Evolutionary conservation across 2,797 vertebrate species (phyloP).

Genomic region (Hydrocynus forskahlii): DNA sequence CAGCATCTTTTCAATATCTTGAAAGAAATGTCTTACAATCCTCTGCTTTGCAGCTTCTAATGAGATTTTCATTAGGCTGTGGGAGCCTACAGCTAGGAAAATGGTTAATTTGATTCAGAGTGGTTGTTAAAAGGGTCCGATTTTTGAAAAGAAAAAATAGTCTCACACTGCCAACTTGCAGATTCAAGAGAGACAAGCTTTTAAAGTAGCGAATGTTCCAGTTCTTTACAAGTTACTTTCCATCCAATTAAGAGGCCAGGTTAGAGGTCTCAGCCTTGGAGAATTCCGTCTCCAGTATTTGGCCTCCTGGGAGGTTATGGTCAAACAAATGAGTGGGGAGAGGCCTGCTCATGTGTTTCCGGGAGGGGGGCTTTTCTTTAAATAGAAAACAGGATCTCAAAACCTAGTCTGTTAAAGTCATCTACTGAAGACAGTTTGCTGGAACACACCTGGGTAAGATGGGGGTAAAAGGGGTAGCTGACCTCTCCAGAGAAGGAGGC

Average conservation of each 20-base stretch:
- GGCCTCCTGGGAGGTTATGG: conserved; percentile 40
- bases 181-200: conserved; percentile 40
- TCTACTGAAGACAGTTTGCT: conserved; percentile 36
- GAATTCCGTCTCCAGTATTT: conserved; percentile 50
- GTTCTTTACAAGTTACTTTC: conserved; percentile 58
- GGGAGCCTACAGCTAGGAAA: conserved; percentile 28
- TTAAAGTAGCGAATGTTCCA: conserved; percentile 45
- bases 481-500: conserved; percentile 46
- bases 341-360: conserved; percentile 49
- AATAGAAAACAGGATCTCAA: conserved; percentile 61
- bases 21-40: not conserved
- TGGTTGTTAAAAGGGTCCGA: conserved; percentile 42
- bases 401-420: conserved; percentile 58
- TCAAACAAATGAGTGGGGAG: conserved; percentile 56
- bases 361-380: conserved; percentile 52
- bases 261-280: conserved; percentile 34
- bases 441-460: conserved; percentile 63
- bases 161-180: conserved; percentile 28
- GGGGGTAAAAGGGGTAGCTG: conserved; percentile 26
- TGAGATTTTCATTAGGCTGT: conserved; percentile 38
- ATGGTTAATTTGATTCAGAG: conserved; percentile 38
- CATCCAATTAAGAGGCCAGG: conserved; percentile 57
- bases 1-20: not conserved
- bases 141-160: conserved; percentile 34
- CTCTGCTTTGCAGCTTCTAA: conserved; percentile 18